Percentiles rank a stretch among this genome's conserved stretches.
phyloP scores from a whole-genome alignment of 1,140 invertebrate species.

The Drosophila ironensis region DNA sequence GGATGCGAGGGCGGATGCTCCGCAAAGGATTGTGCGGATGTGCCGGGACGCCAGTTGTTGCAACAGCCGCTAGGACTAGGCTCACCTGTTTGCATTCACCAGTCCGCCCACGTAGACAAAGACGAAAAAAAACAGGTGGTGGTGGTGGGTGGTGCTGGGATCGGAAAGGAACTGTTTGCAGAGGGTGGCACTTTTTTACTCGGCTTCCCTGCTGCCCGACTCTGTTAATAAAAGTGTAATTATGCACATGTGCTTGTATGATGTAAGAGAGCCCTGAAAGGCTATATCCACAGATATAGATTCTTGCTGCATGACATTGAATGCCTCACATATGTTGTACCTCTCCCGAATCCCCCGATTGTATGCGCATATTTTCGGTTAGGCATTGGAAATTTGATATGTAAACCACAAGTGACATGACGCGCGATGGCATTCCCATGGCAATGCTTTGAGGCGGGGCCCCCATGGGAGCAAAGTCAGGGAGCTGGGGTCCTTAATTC shows the following conservation, averaged over 20 bases:
- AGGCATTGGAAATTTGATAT: constrained; percentile 62
- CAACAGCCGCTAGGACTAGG: neutral
- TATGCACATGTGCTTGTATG: constrained; percentile 59
- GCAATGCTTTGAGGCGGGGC: neutral
- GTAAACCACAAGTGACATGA: constrained; percentile 48
- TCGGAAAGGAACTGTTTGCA: neutral
- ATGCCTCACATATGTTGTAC: neutral
- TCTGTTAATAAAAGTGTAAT: constrained; percentile 76
- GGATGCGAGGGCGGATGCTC: constrained; percentile 25
- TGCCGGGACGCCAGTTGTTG: constrained; percentile 21
- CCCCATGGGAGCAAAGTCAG: neutral
- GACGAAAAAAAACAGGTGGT: constrained; percentile 4
- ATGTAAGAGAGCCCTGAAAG: constrained; percentile 4
- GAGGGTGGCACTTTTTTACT: constrained; percentile 50
- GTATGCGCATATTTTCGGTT: constrained; percentile 65
- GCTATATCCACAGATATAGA: neutral
- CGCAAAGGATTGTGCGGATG: neutral
- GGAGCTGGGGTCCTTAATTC: neutral
- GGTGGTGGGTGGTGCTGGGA: neutral
- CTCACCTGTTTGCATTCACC: constrained; percentile 73
- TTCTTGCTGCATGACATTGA: neutral
- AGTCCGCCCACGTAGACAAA: constrained; percentile 60
- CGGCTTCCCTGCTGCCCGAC: constrained; percentile 38
- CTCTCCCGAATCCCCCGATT: neutral
- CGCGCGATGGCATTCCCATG: constrained; percentile 18